These are phyloP conservation scores for Sebastolobus altivelis DNA, from an alignment of 2,797 vertebrate genomes.

Conservation along the genomic window DNA sequence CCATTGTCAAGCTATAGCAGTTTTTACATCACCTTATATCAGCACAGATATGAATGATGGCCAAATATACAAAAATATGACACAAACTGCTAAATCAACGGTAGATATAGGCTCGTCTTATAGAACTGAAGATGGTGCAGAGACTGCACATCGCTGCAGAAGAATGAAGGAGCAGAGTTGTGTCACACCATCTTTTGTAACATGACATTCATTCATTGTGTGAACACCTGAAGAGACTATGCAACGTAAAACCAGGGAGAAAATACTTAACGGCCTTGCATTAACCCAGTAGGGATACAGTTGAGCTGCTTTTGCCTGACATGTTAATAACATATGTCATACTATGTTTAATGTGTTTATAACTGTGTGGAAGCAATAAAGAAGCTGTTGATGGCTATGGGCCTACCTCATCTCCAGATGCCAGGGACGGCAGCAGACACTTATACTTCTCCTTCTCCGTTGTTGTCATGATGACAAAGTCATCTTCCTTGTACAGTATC, in stretches of 20 bases:
- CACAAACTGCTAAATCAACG: neutral
- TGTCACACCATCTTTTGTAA: neutral
- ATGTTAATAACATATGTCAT: neutral
- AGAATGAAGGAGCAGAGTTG: neutral
- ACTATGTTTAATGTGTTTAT: neutral
- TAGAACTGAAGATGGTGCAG: neutral
- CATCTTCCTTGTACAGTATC: conserved; percentile 93
- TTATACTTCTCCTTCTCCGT: conserved; percentile 97
- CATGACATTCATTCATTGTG: neutral
- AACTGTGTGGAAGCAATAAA: neutral
- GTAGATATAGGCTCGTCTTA: neutral
- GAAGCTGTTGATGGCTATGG: conserved; percentile 32
- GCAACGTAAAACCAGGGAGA: neutral
- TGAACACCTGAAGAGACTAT: neutral
- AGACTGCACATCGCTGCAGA: neutral
- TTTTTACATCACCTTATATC: neutral
- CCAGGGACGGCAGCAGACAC: conserved; percentile 92
- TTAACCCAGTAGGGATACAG: neutral
- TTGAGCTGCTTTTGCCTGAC: neutral
- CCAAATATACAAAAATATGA: neutral
- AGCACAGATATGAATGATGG: neutral
- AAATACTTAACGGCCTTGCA: neutral
- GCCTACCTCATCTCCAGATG: conserved; percentile 88
- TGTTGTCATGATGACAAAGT: conserved; percentile 98
- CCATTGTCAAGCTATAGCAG: neutral